Conservation (phyloP, 1,140 invertebrate species). For the Druon quercuslanigerum region DNA sequence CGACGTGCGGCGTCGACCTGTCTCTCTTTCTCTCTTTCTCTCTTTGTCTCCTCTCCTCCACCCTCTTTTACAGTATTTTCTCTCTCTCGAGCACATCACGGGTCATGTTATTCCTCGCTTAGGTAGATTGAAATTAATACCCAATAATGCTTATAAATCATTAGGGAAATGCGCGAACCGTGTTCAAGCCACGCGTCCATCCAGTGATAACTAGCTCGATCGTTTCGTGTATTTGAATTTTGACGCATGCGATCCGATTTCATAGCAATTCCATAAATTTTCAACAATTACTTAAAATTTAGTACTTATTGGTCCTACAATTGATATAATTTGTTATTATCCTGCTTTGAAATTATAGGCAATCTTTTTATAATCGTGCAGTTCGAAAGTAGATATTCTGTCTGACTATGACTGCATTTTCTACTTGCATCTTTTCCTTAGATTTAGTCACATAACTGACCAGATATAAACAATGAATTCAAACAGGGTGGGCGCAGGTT, state of each 20-base stretch:
- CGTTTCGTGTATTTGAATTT: slow-evolving; percentile 55
- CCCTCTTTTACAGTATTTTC: neutral
- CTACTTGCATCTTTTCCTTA: too few relatives aligned
- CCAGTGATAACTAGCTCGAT: slow-evolving; percentile 50
- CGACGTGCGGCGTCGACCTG: slow-evolving; percentile 69
- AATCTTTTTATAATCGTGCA: too few relatives aligned
- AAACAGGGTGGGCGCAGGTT: too few relatives aligned
- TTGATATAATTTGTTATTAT: too few relatives aligned
- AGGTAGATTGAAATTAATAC: slow-evolving; percentile 75
- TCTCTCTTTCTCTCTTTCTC: slow-evolving; percentile 55
- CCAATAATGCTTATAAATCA: slow-evolving; percentile 75
- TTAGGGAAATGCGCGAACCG: slow-evolving; percentile 65
- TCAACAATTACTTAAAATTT: slow-evolving; percentile 35
- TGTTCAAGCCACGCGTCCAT: slow-evolving; percentile 64
- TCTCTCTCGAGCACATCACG: slow-evolving; percentile 35
- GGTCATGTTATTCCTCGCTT: slow-evolving; percentile 45
- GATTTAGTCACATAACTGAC: too few relatives aligned
- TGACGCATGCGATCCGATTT: slow-evolving; percentile 52
- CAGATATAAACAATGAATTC: too few relatives aligned
- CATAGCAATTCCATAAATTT: slow-evolving; percentile 45
- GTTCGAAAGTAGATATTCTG: too few relatives aligned
- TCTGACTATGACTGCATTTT: too few relatives aligned
- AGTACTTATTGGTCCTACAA: too few relatives aligned
- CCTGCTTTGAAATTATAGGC: too few relatives aligned
- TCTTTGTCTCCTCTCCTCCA: slow-evolving; percentile 24